Evolutionary conservation across 1,140 invertebrate genomes (phyloP), one percentile per base, ranked within the genome.

Genomic region (Cydia pomonella): DNA sequence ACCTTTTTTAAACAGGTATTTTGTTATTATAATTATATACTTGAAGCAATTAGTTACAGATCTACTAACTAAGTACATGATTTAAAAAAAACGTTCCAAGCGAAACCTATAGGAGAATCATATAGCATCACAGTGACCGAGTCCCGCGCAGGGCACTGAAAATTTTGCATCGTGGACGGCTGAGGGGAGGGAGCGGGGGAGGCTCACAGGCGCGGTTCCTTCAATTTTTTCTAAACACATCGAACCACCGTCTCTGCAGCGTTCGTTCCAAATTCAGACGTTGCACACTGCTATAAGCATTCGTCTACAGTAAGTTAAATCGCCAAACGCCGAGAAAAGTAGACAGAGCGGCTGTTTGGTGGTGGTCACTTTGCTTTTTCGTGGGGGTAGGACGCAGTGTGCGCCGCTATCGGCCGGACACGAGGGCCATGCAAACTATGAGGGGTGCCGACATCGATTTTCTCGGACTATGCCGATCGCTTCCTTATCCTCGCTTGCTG

Each of bases 391-490:
- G 27, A 69, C 27, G 38, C 38, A 69, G 63, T 50, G 59, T 66
- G 63, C 38, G 75, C 69, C 73, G 72, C 50, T 50, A 76, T 66
- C 75, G 76, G 77, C 77, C 73, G 77, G 79, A 81, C 82, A 80
- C 80, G 76, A 64, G 72, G 72, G 73, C 84, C 89, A 92, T 92
- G 89, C 90, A 92, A 91, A 91, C 90, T 91, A 92, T 91, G 86
- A 88, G 88, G 89, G 88, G 87, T 83, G 86, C 80, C 75, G 80
- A 78, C 82, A 92, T 91, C 88, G 90, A 92, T 92, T 91, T 90
- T 89, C 85, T 92, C 87, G 86, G 87, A 90, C 89, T 81, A 84
- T 85, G 81, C 84, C 90, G 87, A 90, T 90, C 84, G 84, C 87
- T 88, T 86, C 86, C 87, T 79, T 77, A 77, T 81, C 79, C 84